Conservation (phyloP, 1,140 invertebrate species). For the Tetramorium parvispinum region DNA sequence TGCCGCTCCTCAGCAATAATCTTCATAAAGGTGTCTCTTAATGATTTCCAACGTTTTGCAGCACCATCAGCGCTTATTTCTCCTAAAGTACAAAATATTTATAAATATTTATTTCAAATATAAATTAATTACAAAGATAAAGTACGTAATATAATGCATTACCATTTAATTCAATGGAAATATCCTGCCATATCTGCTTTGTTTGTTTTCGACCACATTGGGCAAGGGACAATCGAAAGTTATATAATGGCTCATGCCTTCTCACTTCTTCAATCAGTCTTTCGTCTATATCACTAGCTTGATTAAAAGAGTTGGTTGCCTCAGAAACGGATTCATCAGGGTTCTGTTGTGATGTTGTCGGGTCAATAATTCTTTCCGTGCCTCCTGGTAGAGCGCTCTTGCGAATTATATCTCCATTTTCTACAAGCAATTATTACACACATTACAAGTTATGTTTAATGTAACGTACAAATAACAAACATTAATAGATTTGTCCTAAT, state of each 20-base stretch:
- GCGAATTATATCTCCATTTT: neutral
- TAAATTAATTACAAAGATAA: neutral
- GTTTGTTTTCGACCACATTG: neutral
- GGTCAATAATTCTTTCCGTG: neutral
- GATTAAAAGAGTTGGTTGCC: neutral
- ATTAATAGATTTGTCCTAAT: neutral
- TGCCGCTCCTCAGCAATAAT: neutral
- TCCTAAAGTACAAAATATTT: conserved; percentile 1
- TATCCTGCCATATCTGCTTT: neutral
- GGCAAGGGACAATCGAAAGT: neutral
- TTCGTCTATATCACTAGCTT: neutral
- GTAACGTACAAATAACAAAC: conserved; percentile 4
- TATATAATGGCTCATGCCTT: neutral
- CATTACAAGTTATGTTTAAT: neutral
- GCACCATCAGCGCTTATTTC: conserved; percentile 2
- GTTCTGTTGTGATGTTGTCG: neutral
- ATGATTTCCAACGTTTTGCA: neutral
- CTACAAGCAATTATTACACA: neutral
- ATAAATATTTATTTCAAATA: neutral
- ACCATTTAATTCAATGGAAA: neutral
- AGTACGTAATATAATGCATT: neutral
- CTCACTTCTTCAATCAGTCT: neutral
- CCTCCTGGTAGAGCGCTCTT: neutral
- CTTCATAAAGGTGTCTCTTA: neutral
- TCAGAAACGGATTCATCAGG: neutral